Evolutionary conservation across 2,888 invertebrate species (phyloP).

Genomic region (Cryptocephalus moraei): DNA sequence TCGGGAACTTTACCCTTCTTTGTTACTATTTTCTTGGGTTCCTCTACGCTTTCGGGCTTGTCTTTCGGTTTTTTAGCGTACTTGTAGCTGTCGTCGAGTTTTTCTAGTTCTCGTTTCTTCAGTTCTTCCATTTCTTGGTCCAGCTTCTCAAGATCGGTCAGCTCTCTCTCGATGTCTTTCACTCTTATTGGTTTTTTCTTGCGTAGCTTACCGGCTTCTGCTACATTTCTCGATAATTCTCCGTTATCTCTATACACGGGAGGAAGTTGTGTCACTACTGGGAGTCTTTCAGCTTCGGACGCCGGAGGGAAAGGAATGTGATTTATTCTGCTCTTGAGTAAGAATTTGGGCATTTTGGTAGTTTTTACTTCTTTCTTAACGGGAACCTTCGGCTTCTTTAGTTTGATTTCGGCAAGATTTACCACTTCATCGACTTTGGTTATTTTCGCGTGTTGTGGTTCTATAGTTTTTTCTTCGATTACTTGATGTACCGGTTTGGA

Average conservation of each 20-base stretch:
- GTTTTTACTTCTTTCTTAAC: conserved; percentile 30
- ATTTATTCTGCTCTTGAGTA: conserved; percentile 40
- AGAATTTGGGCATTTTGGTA: conserved; percentile 36
- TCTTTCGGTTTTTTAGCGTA: conserved; percentile 25
- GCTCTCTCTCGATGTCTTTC: conserved; percentile 33
- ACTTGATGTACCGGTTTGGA: conserved; percentile 40
- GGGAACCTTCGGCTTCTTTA: conserved; percentile 40
- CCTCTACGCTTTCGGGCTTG: conserved; percentile 23
- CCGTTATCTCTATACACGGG: conserved; percentile 39
- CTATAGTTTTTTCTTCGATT: conserved; percentile 45
- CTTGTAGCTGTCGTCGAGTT: conserved; percentile 36
- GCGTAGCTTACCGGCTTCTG: conserved; percentile 39
- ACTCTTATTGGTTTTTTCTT: conserved; percentile 37
- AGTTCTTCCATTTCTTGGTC: conserved; percentile 35
- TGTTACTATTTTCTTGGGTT: conserved; percentile 22
- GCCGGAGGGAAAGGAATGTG: conserved; percentile 39
- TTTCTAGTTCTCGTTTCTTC: conserved; percentile 34
- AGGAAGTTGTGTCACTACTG: conserved; percentile 32
- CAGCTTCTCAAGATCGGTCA: conserved; percentile 37
- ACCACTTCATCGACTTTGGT: conserved; percentile 43
- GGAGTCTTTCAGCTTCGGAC: conserved; percentile 28
- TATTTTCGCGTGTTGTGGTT: conserved; percentile 51
- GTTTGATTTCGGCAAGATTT: conserved; percentile 49
- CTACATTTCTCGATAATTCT: conserved; percentile 40
- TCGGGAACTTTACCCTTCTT: conserved; percentile 40